These are phyloP conservation scores for Paelopatides confundens DNA, from an alignment of 53 echinoderm and acorn worm genomes.

Conservation along the genomic window DNA sequence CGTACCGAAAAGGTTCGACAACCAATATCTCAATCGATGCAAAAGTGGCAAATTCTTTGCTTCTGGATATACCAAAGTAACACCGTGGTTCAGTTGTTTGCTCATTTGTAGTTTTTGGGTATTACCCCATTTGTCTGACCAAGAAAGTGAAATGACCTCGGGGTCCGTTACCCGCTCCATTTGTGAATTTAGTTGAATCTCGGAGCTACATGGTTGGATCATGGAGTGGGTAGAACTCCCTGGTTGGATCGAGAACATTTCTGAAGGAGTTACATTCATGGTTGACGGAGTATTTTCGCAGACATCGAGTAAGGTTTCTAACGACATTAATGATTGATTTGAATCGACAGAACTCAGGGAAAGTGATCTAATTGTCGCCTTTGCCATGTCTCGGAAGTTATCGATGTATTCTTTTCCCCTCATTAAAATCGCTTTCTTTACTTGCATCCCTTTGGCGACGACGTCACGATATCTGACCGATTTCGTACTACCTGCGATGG, in stretches of 20 bases:
- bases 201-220: too few species aligned
- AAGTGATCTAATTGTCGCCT: slow-evolving; percentile 2
- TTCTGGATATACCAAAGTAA: slow-evolving; percentile 15
- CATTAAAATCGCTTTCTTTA: not conserved
- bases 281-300: not conserved
- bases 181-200: not conserved
- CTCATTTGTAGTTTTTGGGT: not conserved
- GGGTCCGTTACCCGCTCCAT: not conserved
- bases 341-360: slow-evolving; percentile 5
- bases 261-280: not conserved
- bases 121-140: not conserved
- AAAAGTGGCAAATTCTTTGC: not conserved
- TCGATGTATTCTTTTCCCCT: slow-evolving; percentile 16
- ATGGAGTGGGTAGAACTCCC: too few species aligned
- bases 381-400: slow-evolving; percentile 50
- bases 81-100: slow-evolving; percentile 6
- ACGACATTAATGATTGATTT: not conserved
- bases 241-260: not conserved
- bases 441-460: not conserved
- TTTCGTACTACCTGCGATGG: not conserved
- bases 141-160: not conserved
- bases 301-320: not conserved
- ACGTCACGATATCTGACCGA: slow-evolving; percentile 3
- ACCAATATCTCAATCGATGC: slow-evolving; percentile 1
- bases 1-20: not conserved